These are phyloP conservation scores for Acrocephalus scirpaceus DNA, from an alignment of 2,797 vertebrate genomes.

Conservation along the genomic window DNA sequence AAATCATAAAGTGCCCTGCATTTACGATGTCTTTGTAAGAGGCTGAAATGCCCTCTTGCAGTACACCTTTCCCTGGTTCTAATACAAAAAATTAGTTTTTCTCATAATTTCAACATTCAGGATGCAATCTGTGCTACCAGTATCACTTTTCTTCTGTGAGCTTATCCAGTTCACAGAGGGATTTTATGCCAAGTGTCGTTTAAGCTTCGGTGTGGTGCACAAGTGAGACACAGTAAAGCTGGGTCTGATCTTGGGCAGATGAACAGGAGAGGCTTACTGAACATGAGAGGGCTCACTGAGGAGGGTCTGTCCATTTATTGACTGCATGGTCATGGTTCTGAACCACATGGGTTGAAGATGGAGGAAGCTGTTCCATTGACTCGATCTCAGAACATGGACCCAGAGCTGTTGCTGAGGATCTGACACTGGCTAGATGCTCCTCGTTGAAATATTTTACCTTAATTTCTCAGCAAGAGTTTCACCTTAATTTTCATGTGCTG, in stretches of 20 bases:
- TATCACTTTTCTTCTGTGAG: background rate
- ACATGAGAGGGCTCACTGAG: rapidly evolving
- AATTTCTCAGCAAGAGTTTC: conserved; percentile 30
- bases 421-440: background rate
- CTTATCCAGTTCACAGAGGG: background rate
- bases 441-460: background rate
- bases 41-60: background rate
- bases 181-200: background rate
- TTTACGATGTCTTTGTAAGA: background rate
- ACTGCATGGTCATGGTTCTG: background rate
- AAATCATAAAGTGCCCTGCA: background rate
- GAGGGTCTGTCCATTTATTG: background rate
- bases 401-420: background rate
- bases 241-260: background rate
- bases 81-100: background rate
- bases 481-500: conserved; percentile 19
- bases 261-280: background rate
- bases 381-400: background rate
- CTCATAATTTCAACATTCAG: background rate
- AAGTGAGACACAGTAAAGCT: background rate
- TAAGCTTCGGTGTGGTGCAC: background rate
- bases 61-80: background rate
- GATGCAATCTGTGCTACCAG: background rate
- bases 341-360: background rate
- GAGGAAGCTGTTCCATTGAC: background rate